Conservation (phyloP, 2,797 vertebrate genomes). For the Notolabrus celidotus region DNA sequence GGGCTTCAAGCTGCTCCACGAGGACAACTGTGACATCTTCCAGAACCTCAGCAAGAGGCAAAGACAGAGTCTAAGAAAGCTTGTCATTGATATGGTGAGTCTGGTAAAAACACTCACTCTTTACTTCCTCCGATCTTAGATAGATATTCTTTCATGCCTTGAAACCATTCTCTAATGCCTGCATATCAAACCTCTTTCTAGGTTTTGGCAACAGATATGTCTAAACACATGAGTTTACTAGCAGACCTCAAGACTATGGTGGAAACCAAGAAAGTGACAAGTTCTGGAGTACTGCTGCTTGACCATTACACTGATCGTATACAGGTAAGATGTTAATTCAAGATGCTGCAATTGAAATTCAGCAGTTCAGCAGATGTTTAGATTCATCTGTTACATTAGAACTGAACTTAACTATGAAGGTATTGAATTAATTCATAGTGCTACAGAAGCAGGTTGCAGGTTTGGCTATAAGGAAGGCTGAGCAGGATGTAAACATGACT, state of each 20-base stretch:
- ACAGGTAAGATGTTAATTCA: slow-evolving; percentile 83
- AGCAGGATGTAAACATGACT: neutral
- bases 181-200: slow-evolving; percentile 48
- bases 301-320: slow-evolving; percentile 96
- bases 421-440: neutral
- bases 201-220: slow-evolving; percentile 98
- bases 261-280: slow-evolving; percentile 97
- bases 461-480: neutral
- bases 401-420: neutral
- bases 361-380: neutral
- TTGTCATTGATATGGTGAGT: slow-evolving; percentile 95
- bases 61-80: slow-evolving; percentile 92
- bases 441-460: neutral
- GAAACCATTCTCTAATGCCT: neutral
- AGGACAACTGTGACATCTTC: slow-evolving; percentile 97
- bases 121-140: neutral
- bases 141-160: neutral
- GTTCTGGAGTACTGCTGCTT: slow-evolving; percentile 93
- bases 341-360: neutral
- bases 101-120: neutral
- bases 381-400: neutral
- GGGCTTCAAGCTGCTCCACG: slow-evolving; percentile 95
- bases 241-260: slow-evolving; percentile 98
- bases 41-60: slow-evolving; percentile 94
- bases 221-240: slow-evolving; percentile 96